These are phyloP conservation scores for Drosophila ohnishii DNA, from an alignment of 1,140 invertebrate species.

Conservation along the genomic window DNA sequence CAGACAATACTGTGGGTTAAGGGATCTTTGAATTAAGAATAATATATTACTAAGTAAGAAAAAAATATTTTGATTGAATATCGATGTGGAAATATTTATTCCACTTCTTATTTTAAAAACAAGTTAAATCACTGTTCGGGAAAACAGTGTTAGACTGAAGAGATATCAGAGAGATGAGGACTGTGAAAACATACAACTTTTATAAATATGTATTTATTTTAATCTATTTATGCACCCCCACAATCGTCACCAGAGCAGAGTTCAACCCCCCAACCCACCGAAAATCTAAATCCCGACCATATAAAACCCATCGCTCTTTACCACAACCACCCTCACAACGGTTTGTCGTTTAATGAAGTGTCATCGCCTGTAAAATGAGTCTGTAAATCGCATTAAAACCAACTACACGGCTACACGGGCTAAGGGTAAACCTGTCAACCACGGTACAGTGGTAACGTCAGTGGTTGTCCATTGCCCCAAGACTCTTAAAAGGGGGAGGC, in stretches of 20 bases:
- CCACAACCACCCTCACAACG: constrained; percentile 54
- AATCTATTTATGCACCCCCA: constrained; percentile 77
- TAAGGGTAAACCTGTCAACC: constrained; percentile 71
- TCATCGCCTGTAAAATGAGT: constrained; percentile 82
- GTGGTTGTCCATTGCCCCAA: constrained; percentile 45
- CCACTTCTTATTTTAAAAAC: not conserved
- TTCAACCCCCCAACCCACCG: constrained; percentile 21
- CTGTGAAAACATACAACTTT: constrained; percentile 55
- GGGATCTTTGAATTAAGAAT: not conserved
- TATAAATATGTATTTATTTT: constrained; percentile 75
- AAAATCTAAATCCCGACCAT: constrained; percentile 12
- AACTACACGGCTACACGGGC: constrained; percentile 70
- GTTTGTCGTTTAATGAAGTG: constrained; percentile 79
- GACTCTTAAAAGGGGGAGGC: constrained; percentile 4
- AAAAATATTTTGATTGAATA: not conserved
- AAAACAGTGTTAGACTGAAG: constrained; percentile 45
- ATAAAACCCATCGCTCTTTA: constrained; percentile 24
- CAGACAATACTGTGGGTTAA: not conserved
- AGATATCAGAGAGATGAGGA: constrained; percentile 35
- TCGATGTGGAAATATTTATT: not conserved
- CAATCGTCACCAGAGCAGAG: constrained; percentile 26
- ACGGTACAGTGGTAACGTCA: constrained; percentile 40
- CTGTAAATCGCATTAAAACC: constrained; percentile 79
- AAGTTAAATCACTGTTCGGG: not conserved
- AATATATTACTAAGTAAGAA: not conserved